Percentiles rank a stretch among this genome's conserved stretches.
Evolutionary conservation across 2,797 vertebrate species (phyloP).

Genomic region (Protonibea diacanthus): DNA sequence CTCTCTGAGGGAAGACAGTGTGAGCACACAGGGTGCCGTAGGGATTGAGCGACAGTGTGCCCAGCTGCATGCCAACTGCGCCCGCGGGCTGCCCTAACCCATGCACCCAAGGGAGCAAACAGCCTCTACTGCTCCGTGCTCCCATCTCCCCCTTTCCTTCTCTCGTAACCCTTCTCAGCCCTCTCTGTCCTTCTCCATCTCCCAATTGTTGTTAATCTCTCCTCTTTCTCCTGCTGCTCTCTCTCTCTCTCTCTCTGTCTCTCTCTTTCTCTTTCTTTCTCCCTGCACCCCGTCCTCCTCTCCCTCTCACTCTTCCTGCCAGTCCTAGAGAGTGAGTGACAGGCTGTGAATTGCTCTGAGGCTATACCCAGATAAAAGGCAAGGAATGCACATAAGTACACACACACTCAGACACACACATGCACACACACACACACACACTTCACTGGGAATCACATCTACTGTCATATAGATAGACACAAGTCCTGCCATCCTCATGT

Average conservation of each 20-base stretch:
- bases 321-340: conserved; percentile 80
- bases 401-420: conserved; percentile 32
- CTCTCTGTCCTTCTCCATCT: conserved; percentile 59
- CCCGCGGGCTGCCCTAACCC: conserved; percentile 79
- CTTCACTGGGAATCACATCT: conserved; percentile 72
- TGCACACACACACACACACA: conserved; percentile 44
- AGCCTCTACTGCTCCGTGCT: conserved; percentile 65
- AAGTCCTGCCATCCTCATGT: conserved; percentile 65
- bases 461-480: conserved; percentile 74
- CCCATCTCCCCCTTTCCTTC: conserved; percentile 50
- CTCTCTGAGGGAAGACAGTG: conserved; percentile 77
- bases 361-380: conserved; percentile 82
- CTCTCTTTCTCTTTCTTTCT: neutral
- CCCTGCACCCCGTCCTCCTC: conserved; percentile 42
- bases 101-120: conserved; percentile 76
- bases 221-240: conserved; percentile 47
- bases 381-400: conserved; percentile 67
- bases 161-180: conserved; percentile 62
- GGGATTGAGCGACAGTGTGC: conserved; percentile 80
- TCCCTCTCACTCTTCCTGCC: conserved; percentile 68
- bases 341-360: conserved; percentile 84
- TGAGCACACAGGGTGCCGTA: conserved; percentile 73
- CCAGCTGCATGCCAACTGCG: conserved; percentile 87
- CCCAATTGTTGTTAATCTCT: conserved; percentile 65
- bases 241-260: neutral